phyloP scores from a whole-genome alignment of 92 coral and sea anemone genomes.

The Nematostella vectensis region DNA sequence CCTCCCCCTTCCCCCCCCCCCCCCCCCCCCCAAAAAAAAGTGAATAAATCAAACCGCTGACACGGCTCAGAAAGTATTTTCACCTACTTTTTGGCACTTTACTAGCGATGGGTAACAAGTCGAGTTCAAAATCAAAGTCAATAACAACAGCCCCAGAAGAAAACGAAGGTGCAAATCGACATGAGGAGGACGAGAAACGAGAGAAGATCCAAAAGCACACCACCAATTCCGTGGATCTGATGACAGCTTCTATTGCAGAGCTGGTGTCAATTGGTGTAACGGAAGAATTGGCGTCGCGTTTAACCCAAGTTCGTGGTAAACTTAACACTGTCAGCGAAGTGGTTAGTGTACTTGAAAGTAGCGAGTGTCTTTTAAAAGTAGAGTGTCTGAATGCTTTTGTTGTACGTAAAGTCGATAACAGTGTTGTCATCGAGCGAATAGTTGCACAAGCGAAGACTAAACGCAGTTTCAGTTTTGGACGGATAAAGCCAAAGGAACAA shows the following conservation, averaged over 20 bases:
- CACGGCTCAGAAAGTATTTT: no score
- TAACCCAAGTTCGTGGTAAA: constrained; percentile 29
- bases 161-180: no score
- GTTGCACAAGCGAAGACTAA: constrained; percentile 1
- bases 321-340: constrained; percentile 21
- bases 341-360: constrained; percentile 21
- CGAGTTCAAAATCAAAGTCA: no score
- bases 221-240: constrained; percentile 7
- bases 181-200: background rate
- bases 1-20: no score
- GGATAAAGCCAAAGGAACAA: background rate
- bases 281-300: constrained; percentile 30
- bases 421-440: background rate
- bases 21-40: no score
- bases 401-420: background rate
- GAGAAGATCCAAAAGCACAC: background rate
- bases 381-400: constrained; percentile 11
- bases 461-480: constrained; percentile 4
- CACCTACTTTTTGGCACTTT: no score
- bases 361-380: constrained; percentile 7
- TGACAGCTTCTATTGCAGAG: constrained; percentile 14
- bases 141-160: no score
- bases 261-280: constrained; percentile 35
- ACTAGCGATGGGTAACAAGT: no score
- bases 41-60: no score